phyloP scores from a whole-genome alignment of 2,797 vertebrate genomes.

The Acanthurus tractus region DNA sequence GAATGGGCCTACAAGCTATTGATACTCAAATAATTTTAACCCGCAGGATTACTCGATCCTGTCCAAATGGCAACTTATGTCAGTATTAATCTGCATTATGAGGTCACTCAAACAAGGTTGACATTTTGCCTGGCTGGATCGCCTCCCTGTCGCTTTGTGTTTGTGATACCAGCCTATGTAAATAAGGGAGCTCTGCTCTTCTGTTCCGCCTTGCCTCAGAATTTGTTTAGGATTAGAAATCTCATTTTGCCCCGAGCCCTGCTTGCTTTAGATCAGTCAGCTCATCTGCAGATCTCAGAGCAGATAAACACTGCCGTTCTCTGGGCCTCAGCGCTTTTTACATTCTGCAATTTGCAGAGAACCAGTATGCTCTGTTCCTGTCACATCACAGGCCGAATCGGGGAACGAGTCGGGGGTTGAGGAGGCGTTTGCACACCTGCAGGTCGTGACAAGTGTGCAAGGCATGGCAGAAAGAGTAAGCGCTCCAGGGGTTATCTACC shows the following conservation, averaged over 20 bases:
- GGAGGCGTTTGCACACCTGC: slow-evolving; percentile 64
- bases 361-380: slow-evolving; percentile 63
- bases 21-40: slow-evolving; percentile 78
- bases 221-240: slow-evolving; percentile 86
- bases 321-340: slow-evolving; percentile 72
- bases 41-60: slow-evolving; percentile 65
- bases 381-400: slow-evolving; percentile 61
- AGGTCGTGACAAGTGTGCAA: slow-evolving; percentile 68
- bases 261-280: slow-evolving; percentile 84
- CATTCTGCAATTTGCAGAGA: slow-evolving; percentile 71
- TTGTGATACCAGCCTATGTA: slow-evolving; percentile 79
- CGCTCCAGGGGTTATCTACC: slow-evolving; percentile 73
- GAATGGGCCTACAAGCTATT: slow-evolving; percentile 57
- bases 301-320: slow-evolving; percentile 78
- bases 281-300: slow-evolving; percentile 80
- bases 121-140: slow-evolving; percentile 74
- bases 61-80: slow-evolving; percentile 74
- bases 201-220: slow-evolving; percentile 75
- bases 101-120: slow-evolving; percentile 79
- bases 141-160: slow-evolving; percentile 73
- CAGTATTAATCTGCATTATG: slow-evolving; percentile 78
- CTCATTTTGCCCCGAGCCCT: slow-evolving; percentile 79
- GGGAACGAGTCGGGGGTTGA: slow-evolving; percentile 24
- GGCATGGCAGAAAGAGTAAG: slow-evolving; percentile 65
- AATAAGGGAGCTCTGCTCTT: slow-evolving; percentile 77